Base-by-base conservation (phyloP, 1,140 invertebrate genomes). In the Drosophila asahinai region DNA sequence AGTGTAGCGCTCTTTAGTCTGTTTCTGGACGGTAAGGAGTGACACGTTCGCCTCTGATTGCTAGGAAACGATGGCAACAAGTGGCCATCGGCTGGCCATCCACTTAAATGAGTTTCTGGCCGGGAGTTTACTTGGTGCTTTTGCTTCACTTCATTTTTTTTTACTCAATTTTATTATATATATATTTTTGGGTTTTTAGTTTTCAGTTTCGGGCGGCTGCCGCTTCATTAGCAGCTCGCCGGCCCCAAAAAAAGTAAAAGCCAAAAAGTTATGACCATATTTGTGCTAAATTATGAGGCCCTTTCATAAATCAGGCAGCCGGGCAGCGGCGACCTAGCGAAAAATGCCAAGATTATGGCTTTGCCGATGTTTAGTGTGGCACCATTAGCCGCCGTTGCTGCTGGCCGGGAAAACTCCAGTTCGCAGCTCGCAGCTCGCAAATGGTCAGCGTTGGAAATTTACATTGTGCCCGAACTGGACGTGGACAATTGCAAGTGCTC, bases 221-320 rank as follows among this genome's bases (percentile, higher is more conserved):
- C 43, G 86, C 74, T 89, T 87, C 84, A 87, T 87, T 87, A 87
- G 81, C 72, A 79, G 75, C 54, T 57, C 15, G 38, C 45, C 17
- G 58, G 64, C 48, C 57, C 60, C 30, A 70, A 83, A 87, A 55
- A 57, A 89, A 87, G 81, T 89, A 87, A 87, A 90, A 89, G 76
- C 76, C 52, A 86, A 76, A 89, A 84, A 72, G 80, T 87, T 81
- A 89, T 87, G 84, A 81, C 84, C 84, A 87, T 87, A 87, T 89
- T 87, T 87, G 84, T 65, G 77, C 73, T 89, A 90, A 87, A 81
- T 87, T 87, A 87, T 87, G 84, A 90, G 74, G 73, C 84, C 84
- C 81, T 87, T 87, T 79, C 84, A 89, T 89, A 87, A 87, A 84
- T 89, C 86, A 80, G 80, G 51, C 73, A 30, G 45, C 43, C 12